Evolutionary conservation across 1,140 invertebrate species (phyloP).

Genomic region (Aporrectodea caliginosa): DNA sequence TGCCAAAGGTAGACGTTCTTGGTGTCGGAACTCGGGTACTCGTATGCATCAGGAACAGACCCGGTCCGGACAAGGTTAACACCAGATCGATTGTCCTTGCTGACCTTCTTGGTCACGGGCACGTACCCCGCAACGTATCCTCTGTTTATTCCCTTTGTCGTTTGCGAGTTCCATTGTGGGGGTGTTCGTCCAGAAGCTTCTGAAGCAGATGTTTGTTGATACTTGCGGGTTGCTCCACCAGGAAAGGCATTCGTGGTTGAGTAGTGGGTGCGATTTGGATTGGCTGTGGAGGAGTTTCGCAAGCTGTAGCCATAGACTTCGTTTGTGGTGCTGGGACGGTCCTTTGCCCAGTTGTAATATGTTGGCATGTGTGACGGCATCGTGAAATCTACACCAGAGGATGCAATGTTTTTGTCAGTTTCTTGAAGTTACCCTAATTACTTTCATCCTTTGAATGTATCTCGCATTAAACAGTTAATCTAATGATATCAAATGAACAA

Average conservation of each 20-base stretch:
- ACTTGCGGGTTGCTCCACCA: not conserved
- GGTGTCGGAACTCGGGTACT: not conserved
- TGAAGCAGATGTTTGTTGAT: not conserved
- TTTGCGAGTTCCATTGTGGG: not conserved
- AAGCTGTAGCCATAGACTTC: not conserved
- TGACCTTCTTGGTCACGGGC: not conserved
- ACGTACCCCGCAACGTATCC: not conserved
- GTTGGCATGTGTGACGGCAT: not conserved
- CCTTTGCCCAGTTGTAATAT: not conserved
- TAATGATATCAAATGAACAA: too few relatives aligned
- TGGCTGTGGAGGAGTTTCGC: not conserved
- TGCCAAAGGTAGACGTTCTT: not conserved
- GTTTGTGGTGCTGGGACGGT: not conserved
- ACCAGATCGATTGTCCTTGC: not conserved
- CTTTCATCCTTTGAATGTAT: too few relatives aligned
- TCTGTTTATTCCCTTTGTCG: not conserved
- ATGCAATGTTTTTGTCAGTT: too few relatives aligned
- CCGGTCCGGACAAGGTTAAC: not conserved
- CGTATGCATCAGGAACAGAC: not conserved
- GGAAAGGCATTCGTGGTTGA: not conserved
- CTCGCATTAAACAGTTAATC: too few relatives aligned
- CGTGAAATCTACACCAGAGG: too few relatives aligned
- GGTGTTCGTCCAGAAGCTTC: not conserved
- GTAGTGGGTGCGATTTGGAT: not conserved
- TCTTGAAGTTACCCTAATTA: too few relatives aligned